phyloP scores from a whole-genome alignment of 1,140 invertebrate genomes.

The Bactericera cockerelli region DNA sequence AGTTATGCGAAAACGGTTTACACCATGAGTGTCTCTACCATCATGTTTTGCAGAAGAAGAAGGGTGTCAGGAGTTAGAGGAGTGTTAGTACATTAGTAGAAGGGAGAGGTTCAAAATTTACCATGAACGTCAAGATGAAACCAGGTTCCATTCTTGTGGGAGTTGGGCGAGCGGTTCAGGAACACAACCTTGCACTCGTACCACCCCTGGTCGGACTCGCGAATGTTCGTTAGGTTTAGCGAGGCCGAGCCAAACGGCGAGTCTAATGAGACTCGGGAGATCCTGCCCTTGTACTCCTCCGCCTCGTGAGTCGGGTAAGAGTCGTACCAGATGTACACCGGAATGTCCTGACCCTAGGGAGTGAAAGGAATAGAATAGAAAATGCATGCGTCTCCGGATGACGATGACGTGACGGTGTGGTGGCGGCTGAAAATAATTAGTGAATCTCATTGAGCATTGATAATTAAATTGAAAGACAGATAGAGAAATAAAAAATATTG shows the following conservation, averaged over 20 bases:
- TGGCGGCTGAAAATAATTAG: no score
- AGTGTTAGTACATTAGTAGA: no score
- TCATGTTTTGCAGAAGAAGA: no score
- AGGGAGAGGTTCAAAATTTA: slow-evolving; percentile 27
- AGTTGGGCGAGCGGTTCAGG: slow-evolving; percentile 79
- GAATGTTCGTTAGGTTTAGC: slow-evolving; percentile 84
- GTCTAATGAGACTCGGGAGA: slow-evolving; percentile 69
- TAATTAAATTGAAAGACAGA: no score
- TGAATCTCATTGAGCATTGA: no score
- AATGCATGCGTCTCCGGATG: no score
- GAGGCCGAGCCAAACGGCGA: slow-evolving; percentile 77
- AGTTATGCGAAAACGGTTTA: no score
- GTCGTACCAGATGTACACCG: slow-evolving; percentile 95
- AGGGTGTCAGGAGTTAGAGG: no score
- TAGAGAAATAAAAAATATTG: no score
- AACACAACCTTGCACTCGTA: slow-evolving; percentile 94
- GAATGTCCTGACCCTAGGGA: slow-evolving; percentile 72
- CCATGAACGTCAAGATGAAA: slow-evolving; percentile 89
- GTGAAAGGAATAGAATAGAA: slow-evolving; percentile 13
- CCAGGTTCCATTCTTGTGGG: slow-evolving; percentile 85
- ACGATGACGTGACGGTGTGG: no score
- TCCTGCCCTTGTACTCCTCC: slow-evolving; percentile 77
- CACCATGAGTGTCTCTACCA: no score
- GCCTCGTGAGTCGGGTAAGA: slow-evolving; percentile 88
- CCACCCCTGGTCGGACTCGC: slow-evolving; percentile 87